phyloP scores from a whole-genome alignment of 2,888 invertebrate species.

The Caenorhabditis zanzibari region DNA sequence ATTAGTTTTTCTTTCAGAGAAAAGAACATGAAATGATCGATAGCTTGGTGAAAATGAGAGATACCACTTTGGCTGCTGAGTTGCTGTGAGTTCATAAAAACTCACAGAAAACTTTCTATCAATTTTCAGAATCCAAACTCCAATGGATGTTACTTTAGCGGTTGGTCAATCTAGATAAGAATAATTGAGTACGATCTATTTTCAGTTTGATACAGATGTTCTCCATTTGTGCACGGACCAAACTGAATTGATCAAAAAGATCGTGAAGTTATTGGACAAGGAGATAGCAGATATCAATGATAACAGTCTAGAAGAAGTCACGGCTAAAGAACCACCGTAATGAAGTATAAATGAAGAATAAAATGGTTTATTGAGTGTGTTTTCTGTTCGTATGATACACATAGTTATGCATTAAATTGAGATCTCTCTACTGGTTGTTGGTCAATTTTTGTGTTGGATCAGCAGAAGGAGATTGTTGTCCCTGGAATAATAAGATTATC shows the following conservation, averaged over 20 bases:
- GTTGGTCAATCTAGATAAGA: slow-evolving; percentile 1
- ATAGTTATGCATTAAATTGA: background rate
- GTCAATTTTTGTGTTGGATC: slow-evolving; percentile 28
- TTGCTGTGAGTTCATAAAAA: slow-evolving; percentile 12
- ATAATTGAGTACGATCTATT: background rate
- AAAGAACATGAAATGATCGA: slow-evolving; percentile 55
- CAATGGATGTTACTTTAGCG: slow-evolving; percentile 28
- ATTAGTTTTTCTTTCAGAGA: background rate
- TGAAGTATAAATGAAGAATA: background rate
- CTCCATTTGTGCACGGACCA: slow-evolving; percentile 48
- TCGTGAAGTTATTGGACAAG: slow-evolving; percentile 23
- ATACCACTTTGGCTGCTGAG: slow-evolving; percentile 37
- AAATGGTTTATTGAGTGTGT: background rate
- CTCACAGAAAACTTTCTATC: background rate
- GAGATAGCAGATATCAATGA: slow-evolving; percentile 18
- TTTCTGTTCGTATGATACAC: background rate
- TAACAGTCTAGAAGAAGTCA: background rate
- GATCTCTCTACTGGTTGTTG: slow-evolving; percentile 28
- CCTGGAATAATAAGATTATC: background rate
- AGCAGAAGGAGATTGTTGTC: slow-evolving; percentile 32
- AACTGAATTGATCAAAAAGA: slow-evolving; percentile 26
- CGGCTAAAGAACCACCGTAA: background rate
- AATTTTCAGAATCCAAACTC: slow-evolving; percentile 52
- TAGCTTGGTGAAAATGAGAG: slow-evolving; percentile 42
- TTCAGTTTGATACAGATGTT: slow-evolving; percentile 49